Evolutionary conservation across 2,888 invertebrate genomes (phyloP), one percentile per base, ranked within the genome.

Genomic region (Idaea dimidiata): DNA sequence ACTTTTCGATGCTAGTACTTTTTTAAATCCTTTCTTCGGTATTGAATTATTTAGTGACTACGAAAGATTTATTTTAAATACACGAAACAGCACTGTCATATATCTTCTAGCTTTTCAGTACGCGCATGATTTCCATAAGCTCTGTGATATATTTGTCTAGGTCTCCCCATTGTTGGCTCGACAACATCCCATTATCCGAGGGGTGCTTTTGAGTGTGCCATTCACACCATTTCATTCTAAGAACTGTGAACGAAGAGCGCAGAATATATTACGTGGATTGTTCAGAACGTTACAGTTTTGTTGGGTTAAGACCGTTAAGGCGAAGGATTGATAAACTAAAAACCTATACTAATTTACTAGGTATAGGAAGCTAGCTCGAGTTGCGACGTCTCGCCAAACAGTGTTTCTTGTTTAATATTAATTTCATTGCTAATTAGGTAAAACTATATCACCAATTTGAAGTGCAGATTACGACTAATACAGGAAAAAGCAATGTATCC

Each of bases 111-210:
- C 68, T 68, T 70, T 65, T 73, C 59, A 67, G 64, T 68, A 72
- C 82, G 78, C 79, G 77, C 70, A 70, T 78, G 68, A 82, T 83
- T 83, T 79, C 74, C 79, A 82, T 83, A 81, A 82, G 74, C 77
- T 70, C 72, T 66, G 68, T 78, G 80, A 83, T 82, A 81, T 82
- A 84, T 87, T 79, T 76, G 81, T 86, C 82, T 87, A 80, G 81
- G 75, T 80, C 72, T 71, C 71, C 69, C 76, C 76, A 83, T 87
- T 84, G 84, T 86, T 80, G 77, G 72, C 65, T 69, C 68, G 76
- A 77, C 80, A 77, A 76, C 75, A 75, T 66, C 71, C 78, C 72
- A 81, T 80, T 82, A 78, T 79, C 73, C 68, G 73, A 67, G 66
- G 65, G 71, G 71, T 72, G 71, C 67, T 74, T 73, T 66, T 72